Percentiles rank a stretch among this genome's conserved stretches.
These are phyloP conservation scores for Campoletis sonorensis DNA, from an alignment of 1,140 invertebrate genomes.

Conservation along the genomic window DNA sequence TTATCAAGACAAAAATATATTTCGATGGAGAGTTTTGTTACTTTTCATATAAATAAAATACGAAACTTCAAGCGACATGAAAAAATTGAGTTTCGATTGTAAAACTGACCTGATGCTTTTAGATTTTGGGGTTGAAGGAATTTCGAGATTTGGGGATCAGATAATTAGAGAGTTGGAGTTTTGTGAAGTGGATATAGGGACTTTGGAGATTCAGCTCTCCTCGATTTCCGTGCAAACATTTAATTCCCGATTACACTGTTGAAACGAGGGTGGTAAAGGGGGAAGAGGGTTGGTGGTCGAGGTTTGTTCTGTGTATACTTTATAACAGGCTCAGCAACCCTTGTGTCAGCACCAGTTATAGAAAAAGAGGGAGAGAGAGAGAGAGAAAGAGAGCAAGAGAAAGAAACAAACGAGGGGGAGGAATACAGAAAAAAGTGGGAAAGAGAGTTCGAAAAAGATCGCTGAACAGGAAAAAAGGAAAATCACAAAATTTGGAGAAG, in stretches of 20 bases:
- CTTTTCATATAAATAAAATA: too few species aligned
- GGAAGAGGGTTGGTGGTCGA: constrained; percentile 48
- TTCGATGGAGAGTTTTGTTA: too few species aligned
- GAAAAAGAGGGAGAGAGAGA: not conserved
- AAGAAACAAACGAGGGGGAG: constrained; percentile 5
- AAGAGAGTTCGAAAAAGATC: too few species aligned
- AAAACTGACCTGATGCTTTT: not conserved
- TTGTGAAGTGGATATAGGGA: not conserved
- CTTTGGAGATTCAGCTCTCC: constrained; percentile 13
- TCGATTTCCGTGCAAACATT: constrained; percentile 67
- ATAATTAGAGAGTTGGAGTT: not conserved
- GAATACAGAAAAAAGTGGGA: too few species aligned
- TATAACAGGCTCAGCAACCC: constrained; percentile 52
- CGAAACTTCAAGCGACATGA: not conserved
- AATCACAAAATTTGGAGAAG: not conserved
- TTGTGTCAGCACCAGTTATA: constrained; percentile 69
- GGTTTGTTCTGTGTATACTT: constrained; percentile 21
- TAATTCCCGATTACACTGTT: constrained; percentile 75
- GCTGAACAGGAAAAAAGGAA: too few species aligned
- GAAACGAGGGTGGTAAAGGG: constrained; percentile 48
- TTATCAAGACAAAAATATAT: too few species aligned
- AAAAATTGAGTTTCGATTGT: constrained; percentile 18
- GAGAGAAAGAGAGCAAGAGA: constrained; percentile 25
- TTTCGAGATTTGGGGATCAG: not conserved
- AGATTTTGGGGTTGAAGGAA: constrained; percentile 14